Evolutionary conservation across 2,797 vertebrate species (phyloP).

Genomic region (Orientallactaga sibirica): DNA sequence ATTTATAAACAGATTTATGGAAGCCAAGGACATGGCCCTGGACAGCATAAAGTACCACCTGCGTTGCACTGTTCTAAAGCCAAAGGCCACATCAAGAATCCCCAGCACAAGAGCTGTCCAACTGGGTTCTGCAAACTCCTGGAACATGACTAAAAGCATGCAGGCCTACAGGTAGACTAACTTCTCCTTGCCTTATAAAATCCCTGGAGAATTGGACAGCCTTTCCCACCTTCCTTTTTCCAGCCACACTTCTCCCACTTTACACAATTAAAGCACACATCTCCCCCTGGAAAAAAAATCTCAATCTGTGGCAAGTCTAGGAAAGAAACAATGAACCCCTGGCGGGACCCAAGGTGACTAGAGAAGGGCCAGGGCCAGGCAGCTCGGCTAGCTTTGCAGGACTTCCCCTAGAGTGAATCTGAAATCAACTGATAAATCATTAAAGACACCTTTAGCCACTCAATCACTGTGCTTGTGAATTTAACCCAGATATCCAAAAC

Average conservation of each 20-base stretch:
- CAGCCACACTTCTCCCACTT: neutral
- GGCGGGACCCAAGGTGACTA: neutral
- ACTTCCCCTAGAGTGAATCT: conserved; percentile 48
- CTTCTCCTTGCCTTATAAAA: neutral
- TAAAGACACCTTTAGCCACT: conserved; percentile 64
- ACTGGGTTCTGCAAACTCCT: neutral
- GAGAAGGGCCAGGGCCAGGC: neutral
- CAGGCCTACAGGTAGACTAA: neutral
- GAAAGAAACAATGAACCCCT: neutral
- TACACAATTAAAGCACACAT: conserved; percentile 16
- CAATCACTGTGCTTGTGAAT: conserved; percentile 46
- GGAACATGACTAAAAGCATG: neutral
- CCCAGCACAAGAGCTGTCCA: conserved; percentile 36
- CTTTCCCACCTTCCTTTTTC: neutral
- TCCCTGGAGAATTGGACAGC: neutral
- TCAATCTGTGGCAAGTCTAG: neutral
- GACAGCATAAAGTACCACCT: conserved; percentile 38
- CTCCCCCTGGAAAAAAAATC: neutral
- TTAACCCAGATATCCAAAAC: conserved; percentile 46
- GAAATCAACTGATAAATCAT: conserved; percentile 58
- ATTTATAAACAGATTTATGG: neutral
- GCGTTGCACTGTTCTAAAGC: neutral
- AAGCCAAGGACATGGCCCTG: neutral
- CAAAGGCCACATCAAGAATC: neutral
- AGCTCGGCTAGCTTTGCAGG: conserved; percentile 36